Evolutionary conservation across 2,113 vertebrate species (phyloP), one percentile per base, ranked within the genome.

Genomic region (Istiophorus platypterus): DNA sequence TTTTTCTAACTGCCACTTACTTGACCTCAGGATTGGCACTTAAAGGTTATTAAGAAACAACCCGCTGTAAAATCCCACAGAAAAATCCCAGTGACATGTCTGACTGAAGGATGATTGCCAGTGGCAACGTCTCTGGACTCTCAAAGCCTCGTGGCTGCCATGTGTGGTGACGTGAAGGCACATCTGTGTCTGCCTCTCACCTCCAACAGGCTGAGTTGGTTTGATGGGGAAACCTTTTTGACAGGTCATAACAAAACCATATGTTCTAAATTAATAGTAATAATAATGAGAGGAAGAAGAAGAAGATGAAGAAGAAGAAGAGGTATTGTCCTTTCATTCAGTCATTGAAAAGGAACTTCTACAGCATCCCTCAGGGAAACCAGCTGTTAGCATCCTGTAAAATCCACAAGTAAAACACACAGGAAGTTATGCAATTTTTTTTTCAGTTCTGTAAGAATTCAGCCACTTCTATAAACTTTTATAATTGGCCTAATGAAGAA

Each of bases 1-100:
- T 78, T 90, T 87, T 90, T 76, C 78, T 65, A 66, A 24, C 76
- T 2, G 57, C 72, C 71, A 76, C 68, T 89, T 88, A 90, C 92
- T 81, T 88, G 67, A 89, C 77, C 67, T 72, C 59, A n/a, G 81
- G 67, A 78, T 51, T 65, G 58, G 26, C 73, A 59, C 64, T 73
- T 70, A 17, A 52, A 80, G 64, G 63, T 78, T 71, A 81, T 54
- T 51, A 29, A 73, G 45, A 89, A 78, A 42, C 61, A 42, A 52
- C 27, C 42, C 18, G 15, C 37, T 52, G 39, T 34, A 34, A 70
- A 51, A 80, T 47, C 31, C 34, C 22, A n/a, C 5, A 34, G 10
- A 57, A 80, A 69, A 63, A 52, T 39, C 18, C 6, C 31, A 22
- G 45, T 45, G 31, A 37, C 49, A 63, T 24, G 34, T 59, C 49